These are phyloP conservation scores for Saxicola maurus DNA, from an alignment of 2,797 vertebrate species.

Conservation along the genomic window DNA sequence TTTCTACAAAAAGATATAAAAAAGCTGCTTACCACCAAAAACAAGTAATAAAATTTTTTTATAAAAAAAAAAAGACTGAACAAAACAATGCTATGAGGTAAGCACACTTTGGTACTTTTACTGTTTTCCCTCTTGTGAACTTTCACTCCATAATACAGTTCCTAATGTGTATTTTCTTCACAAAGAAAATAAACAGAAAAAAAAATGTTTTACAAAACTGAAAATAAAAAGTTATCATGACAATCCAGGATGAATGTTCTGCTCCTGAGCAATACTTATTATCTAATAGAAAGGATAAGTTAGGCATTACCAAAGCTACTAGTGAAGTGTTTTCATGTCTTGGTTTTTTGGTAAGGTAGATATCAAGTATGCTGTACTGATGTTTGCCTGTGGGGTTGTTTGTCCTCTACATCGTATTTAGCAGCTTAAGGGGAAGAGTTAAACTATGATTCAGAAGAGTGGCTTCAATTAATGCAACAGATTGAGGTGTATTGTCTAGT, in stretches of 20 bases:
- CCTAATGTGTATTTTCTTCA: background rate
- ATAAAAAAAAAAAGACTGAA: background rate
- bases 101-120: background rate
- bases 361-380: fast-evolving
- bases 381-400: background rate
- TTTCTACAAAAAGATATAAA: background rate
- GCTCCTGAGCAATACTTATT: background rate
- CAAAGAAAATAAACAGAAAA: background rate
- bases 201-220: background rate
- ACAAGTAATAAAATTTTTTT: background rate
- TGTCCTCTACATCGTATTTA: background rate
- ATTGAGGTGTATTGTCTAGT: background rate
- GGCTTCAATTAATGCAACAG: background rate
- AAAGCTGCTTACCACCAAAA: background rate
- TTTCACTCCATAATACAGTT: background rate
- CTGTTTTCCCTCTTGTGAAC: background rate
- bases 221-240: background rate
- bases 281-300: background rate
- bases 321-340: background rate
- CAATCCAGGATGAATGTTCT: background rate
- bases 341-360: background rate
- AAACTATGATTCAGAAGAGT: background rate
- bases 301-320: background rate
- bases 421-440: background rate
- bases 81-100: background rate